phyloP scores from a whole-genome alignment of 2,113 vertebrate species.

The Todiramphus chloris region DNA sequence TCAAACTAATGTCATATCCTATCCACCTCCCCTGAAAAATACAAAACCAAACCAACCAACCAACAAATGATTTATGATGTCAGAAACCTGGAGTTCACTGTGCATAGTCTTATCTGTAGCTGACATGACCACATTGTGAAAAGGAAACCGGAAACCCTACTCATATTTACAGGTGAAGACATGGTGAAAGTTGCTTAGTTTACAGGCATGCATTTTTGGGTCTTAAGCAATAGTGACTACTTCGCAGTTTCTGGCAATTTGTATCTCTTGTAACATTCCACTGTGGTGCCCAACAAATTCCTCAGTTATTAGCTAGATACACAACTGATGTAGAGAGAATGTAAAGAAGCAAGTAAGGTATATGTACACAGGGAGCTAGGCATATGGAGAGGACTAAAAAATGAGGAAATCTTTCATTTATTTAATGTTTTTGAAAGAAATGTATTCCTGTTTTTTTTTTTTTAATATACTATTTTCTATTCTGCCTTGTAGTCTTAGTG shows the following conservation, averaged over 20 bases:
- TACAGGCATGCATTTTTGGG: not conserved
- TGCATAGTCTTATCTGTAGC: not conserved
- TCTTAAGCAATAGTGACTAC: not conserved
- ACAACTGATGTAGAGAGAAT: not conserved
- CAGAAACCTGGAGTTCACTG: not conserved
- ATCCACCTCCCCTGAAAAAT: no score
- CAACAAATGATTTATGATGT: not conserved
- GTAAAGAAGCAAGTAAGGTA: not conserved
- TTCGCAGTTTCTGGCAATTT: not conserved
- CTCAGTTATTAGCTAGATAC: not conserved
- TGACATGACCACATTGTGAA: not conserved
- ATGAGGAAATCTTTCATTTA: not conserved
- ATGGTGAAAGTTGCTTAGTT: not conserved
- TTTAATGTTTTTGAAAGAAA: not conserved
- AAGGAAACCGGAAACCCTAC: not conserved
- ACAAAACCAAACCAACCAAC: no score
- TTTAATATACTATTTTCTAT: not conserved
- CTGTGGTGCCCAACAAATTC: not conserved
- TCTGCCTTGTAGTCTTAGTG: not conserved
- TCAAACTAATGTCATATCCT: not conserved
- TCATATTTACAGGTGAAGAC: not conserved
- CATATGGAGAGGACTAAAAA: not conserved
- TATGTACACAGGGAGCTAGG: not conserved
- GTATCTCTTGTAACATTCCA: not conserved
- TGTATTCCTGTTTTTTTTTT: not conserved